phyloP scores from a whole-genome alignment of 2,797 vertebrate species.

The Lepus oiostolus region DNA sequence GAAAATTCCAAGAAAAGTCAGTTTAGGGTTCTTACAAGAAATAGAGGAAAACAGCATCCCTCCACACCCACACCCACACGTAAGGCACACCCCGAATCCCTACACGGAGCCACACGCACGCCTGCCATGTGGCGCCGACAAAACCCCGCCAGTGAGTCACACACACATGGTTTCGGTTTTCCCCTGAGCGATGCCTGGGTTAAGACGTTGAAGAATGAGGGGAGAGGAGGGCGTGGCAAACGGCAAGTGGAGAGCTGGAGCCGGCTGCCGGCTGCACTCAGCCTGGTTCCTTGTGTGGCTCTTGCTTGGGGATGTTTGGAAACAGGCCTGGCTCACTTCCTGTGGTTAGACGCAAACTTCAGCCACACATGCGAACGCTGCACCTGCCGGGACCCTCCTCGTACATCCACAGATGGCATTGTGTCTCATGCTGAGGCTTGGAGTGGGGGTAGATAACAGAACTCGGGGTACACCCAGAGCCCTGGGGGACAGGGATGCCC shows the following conservation, averaged over 20 bases:
- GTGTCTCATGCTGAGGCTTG: background rate
- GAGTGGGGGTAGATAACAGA: background rate
- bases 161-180: constrained; percentile 81
- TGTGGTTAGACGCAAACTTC: background rate
- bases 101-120: background rate
- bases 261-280: constrained; percentile 65
- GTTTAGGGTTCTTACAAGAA: constrained; percentile 69
- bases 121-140: constrained; percentile 41
- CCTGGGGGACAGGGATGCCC: background rate
- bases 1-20: constrained; percentile 75
- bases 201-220: constrained; percentile 52
- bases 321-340: constrained; percentile 31
- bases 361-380: too few species aligned
- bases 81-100: background rate
- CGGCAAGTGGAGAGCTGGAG: constrained; percentile 40
- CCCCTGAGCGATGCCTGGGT: constrained; percentile 65
- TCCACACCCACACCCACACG: background rate
- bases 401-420: background rate
- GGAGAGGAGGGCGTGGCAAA: constrained; percentile 57
- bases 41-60: constrained; percentile 8
- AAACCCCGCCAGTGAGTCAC: constrained; percentile 69
- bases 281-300: background rate
- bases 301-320: constrained; percentile 57
- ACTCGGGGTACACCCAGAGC: background rate
- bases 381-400: background rate